Conservation (phyloP, 2,113 vertebrate species). For the Ivindomyrus marchei region DNA sequence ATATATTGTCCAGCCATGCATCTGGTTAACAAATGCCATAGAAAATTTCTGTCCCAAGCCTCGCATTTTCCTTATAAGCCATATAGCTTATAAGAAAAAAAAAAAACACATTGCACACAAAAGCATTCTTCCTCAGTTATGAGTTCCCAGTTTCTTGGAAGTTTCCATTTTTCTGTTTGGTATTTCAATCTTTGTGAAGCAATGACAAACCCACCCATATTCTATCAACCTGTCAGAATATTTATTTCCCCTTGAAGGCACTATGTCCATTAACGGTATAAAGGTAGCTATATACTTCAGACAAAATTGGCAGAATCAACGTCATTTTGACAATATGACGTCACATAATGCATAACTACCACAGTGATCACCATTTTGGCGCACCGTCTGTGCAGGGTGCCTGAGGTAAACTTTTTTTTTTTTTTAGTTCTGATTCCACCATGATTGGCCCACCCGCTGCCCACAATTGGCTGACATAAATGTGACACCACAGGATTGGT, state of each 20-base stretch:
- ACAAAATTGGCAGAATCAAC: neutral
- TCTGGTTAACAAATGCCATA: neutral
- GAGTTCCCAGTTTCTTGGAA: neutral
- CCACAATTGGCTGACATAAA: neutral
- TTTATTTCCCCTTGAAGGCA: neutral
- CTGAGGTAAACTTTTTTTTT: neutral
- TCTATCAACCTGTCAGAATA: neutral
- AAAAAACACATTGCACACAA: neutral
- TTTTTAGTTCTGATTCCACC: neutral
- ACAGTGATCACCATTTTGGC: neutral
- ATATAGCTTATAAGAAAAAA: neutral
- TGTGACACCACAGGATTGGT: too few relatives aligned
- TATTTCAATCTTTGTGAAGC: neutral
- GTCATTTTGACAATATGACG: neutral
- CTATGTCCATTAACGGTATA: neutral
- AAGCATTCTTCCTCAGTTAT: neutral
- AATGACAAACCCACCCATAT: neutral
- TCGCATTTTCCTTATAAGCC: neutral
- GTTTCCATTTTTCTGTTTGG: neutral
- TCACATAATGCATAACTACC: neutral
- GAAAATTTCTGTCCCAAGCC: neutral
- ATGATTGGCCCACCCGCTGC: neutral
- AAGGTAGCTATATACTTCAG: neutral
- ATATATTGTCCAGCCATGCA: neutral
- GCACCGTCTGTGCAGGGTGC: neutral